Conservation (phyloP, 2,797 vertebrate genomes). For the Takifugu ocellatus region DNA sequence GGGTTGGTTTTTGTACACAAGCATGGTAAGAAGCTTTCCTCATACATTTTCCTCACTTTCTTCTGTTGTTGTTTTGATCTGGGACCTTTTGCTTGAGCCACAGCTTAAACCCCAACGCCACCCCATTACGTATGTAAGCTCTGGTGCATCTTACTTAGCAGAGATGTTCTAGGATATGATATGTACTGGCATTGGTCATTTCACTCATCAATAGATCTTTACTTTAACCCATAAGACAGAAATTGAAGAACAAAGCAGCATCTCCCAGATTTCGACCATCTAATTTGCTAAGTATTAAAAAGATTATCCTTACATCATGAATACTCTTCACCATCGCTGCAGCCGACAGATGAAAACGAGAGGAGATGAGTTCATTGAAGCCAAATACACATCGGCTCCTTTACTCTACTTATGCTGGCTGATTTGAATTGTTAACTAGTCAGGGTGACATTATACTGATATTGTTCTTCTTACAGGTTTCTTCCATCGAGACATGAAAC, state of each 20-base stretch:
- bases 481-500: constrained; percentile 98
- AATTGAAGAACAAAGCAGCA: too few species aligned
- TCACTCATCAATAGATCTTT: neutral
- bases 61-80: neutral
- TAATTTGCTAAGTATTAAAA: too few species aligned
- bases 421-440: too few species aligned
- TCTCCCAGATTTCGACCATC: too few species aligned
- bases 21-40: constrained; percentile 68
- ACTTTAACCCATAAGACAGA: too few species aligned
- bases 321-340: too few species aligned
- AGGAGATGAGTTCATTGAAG: too few species aligned
- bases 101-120: neutral
- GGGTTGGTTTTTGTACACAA: constrained; percentile 81
- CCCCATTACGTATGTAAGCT: neutral
- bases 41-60: constrained; percentile 3
- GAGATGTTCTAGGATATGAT: neutral
- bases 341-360: too few species aligned
- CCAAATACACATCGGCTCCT: too few species aligned
- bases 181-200: neutral
- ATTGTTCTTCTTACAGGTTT: constrained; percentile 77
- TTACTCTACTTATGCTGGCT: neutral
- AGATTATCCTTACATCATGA: too few species aligned
- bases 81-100: neutral
- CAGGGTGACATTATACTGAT: neutral
- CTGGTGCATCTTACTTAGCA: neutral